Evolutionary conservation across 2,113 vertebrate species (phyloP).

Genomic region (Chamaea fasciata): DNA sequence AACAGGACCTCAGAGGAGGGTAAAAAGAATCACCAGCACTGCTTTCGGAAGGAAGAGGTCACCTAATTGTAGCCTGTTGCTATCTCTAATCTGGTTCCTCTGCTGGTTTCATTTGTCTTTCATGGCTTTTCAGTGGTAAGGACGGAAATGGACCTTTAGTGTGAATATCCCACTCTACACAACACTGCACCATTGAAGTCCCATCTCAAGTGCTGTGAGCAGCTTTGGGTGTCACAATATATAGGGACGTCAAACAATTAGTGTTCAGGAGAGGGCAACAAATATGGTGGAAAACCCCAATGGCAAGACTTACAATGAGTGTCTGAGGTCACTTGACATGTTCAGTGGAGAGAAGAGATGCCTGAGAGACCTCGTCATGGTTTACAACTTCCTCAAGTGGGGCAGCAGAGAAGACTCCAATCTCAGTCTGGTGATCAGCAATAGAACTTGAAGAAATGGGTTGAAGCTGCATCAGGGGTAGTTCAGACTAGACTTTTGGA

Average conservation of each 20-base stretch:
- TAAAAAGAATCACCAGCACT: neutral
- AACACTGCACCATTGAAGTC: accelerated
- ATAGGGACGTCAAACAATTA: neutral
- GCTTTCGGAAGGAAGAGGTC: neutral
- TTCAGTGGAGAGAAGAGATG: neutral
- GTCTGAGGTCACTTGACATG: neutral
- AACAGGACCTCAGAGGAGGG: neutral
- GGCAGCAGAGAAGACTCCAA: accelerated
- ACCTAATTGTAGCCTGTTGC: neutral
- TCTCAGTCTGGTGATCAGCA: neutral
- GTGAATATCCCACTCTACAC: neutral
- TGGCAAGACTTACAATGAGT: neutral
- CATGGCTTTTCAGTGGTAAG: accelerated
- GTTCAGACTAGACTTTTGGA: neutral
- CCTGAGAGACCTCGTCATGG: accelerated
- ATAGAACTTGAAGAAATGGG: accelerated
- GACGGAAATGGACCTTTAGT: neutral
- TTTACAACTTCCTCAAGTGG: accelerated
- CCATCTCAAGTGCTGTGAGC: neutral
- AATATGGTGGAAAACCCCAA: accelerated
- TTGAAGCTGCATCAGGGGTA: accelerated
- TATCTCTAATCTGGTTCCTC: neutral
- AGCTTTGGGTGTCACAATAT: neutral
- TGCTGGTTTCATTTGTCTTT: neutral
- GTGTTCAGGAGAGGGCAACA: neutral